Evolutionary conservation across 2,797 vertebrate species (phyloP).

Genomic region (Morelia viridis): DNA sequence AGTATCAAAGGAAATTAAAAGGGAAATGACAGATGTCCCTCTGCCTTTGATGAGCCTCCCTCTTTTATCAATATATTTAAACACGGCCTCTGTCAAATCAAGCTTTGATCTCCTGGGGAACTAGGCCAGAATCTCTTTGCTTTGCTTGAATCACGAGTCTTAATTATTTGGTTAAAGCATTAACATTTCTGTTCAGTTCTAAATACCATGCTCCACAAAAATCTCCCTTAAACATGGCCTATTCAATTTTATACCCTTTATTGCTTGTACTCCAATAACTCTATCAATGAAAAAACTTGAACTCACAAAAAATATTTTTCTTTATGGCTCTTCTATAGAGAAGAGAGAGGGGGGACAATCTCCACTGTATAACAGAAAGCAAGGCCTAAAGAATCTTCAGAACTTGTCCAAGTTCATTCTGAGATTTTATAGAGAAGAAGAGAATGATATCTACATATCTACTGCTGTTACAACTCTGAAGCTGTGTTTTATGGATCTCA

Average conservation of each 20-base stretch:
- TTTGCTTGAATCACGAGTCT: constrained; percentile 35
- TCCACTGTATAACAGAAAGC: not conserved
- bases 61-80: constrained; percentile 52
- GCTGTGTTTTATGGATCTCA: not conserved
- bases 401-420: not conserved
- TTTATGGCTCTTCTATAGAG: not conserved
- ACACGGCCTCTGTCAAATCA: constrained; percentile 50
- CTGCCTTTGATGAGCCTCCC: constrained; percentile 46
- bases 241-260: constrained; percentile 11
- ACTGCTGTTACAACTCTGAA: not conserved
- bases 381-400: not conserved
- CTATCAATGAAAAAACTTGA: not conserved
- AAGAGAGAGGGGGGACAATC: not conserved
- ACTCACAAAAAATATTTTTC: not conserved
- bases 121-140: constrained; percentile 51
- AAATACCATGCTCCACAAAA: not conserved
- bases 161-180: constrained; percentile 49
- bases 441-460: not conserved
- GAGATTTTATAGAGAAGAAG: not conserved
- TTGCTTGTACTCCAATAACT: not conserved
- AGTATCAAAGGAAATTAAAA: constrained; percentile 56
- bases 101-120: constrained; percentile 67
- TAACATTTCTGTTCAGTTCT: constrained; percentile 33
- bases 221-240: constrained; percentile 2
- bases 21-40: constrained; percentile 38